These are phyloP conservation scores for Lamprologus callipterus DNA, from an alignment of 2,113 vertebrate genomes.

Conservation along the genomic window DNA sequence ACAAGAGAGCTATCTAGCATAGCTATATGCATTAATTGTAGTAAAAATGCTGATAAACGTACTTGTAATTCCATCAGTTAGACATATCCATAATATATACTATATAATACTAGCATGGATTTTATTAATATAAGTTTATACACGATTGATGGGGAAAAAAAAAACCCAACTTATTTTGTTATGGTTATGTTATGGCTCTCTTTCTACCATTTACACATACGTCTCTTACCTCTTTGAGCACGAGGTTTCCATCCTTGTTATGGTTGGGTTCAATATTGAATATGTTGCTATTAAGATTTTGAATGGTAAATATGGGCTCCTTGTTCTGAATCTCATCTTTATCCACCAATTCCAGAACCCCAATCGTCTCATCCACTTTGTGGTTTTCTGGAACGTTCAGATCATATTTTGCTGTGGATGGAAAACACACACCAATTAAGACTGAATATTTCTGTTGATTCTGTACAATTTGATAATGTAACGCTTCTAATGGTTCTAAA, in stretches of 20 bases:
- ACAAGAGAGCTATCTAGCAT: not conserved
- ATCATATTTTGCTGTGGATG: conserved; percentile 66
- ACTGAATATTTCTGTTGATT: not conserved
- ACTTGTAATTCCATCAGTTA: too few relatives aligned
- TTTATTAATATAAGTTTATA: not conserved
- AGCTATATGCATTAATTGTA: too few relatives aligned
- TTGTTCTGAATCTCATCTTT: conserved; percentile 84
- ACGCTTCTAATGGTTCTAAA: fast-evolving
- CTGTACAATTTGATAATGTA: not conserved
- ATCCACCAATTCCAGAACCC: conserved; percentile 77
- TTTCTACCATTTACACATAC: not conserved
- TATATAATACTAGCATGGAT: too few relatives aligned
- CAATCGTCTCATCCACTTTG: conserved; percentile 70
- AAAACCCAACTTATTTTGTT: fast-evolving
- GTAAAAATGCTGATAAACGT: too few relatives aligned
- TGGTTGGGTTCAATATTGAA: conserved; percentile 69
- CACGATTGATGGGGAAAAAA: fast-evolving
- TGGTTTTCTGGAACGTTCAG: conserved; percentile 79
- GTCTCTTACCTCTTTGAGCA: conserved; percentile 77
- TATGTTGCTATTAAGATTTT: conserved; percentile 35
- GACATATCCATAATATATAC: too few relatives aligned
- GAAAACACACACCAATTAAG: not conserved
- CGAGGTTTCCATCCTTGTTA: conserved; percentile 80
- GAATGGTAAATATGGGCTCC: conserved; percentile 76
- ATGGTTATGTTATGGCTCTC: not conserved